Base-by-base conservation (phyloP, 2,888 invertebrate genomes). In the Lissocephala sabroskyi region DNA sequence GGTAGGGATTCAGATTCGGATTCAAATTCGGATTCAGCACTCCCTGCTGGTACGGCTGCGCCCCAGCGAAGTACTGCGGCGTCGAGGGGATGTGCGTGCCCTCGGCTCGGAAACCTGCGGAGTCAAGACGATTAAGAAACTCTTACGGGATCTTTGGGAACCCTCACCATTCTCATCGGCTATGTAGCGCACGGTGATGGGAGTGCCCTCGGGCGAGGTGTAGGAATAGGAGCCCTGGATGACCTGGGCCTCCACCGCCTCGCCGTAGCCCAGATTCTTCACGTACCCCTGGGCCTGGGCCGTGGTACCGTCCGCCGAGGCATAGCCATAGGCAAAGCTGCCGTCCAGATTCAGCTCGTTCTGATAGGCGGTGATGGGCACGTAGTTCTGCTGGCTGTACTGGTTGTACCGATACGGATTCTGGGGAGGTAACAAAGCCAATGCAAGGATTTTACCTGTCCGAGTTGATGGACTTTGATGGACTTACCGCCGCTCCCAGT, bases 221-320 rank as follows among this genome's bases (percentile, higher is more conserved):
- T 93, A 93, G 0, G 92, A 88, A 79, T 89, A 92, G 32, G 90
- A 90, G 35, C 93, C 93, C 80, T 92, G 90, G 1, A 92, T 91
- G 1, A 91, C 91, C 89, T 92, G 82, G 11, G 90, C 89, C 70
- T 90, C 89, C 1, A 89, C 88, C 1, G 79, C 81, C 45, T 88
- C 88, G 56, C 90, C 90, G 52, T 89, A 88, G 14, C 92, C 89
- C 32, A 87, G 86, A 70, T 91, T 91, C 84, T 92, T 93, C 45
- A 92, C 84, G 79, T 89, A 92, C 18, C 93, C 93, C 68, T 88
- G 89, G 70, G 92, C 93, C 84, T 93, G 91, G 4, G 90, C 92
- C 70, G 91, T 89, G 64, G 92, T 92, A 40, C 92, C 92, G 82
- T 93, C 93, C 29, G 90, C 92, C 36, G 92, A 89, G 36, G 90